These are phyloP conservation scores for Cynodonichthys magdalenae DNA, from an alignment of 2,797 vertebrate species.

Conservation along the genomic window DNA sequence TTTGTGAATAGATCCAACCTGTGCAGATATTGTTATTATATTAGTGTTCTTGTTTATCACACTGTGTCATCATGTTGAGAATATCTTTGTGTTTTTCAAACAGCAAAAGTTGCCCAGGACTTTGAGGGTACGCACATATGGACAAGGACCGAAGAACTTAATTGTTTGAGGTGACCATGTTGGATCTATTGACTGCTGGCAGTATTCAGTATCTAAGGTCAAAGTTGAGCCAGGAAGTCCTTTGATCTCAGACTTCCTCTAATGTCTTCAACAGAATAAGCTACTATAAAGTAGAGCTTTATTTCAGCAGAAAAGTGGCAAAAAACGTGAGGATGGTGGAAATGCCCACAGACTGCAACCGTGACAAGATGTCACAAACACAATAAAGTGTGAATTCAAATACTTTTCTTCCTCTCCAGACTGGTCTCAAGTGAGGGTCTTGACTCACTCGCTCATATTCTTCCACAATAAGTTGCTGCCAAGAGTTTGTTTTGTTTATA, in stretches of 20 bases:
- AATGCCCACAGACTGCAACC: constrained; percentile 55
- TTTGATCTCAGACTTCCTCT: constrained; percentile 39
- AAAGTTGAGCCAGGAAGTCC: constrained; percentile 39
- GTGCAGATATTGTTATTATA: constrained; percentile 84
- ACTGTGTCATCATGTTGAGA: constrained; percentile 78
- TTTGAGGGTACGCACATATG: constrained; percentile 51
- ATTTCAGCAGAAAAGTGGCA: constrained; percentile 23
- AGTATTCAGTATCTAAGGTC: constrained; percentile 62
- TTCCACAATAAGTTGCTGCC: constrained; percentile 69
- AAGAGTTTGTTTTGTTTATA: constrained; percentile 68
- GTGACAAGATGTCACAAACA: constrained; percentile 15
- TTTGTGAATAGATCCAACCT: constrained; percentile 85
- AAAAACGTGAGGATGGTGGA: constrained; percentile 31
- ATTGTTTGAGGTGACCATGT: constrained; percentile 39
- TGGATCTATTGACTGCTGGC: constrained; percentile 72
- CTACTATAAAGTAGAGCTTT: constrained; percentile 34
- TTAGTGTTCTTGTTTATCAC: constrained; percentile 82
- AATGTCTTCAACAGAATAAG: constrained; percentile 50
- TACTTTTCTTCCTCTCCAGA: constrained; percentile 26
- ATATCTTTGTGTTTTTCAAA: constrained; percentile 69
- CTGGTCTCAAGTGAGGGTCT: constrained; percentile 35
- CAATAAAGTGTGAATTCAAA: constrained; percentile 7
- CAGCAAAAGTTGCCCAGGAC: constrained; percentile 56
- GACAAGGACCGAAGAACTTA: constrained; percentile 41
- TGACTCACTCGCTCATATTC: constrained; percentile 50